phyloP scores from a whole-genome alignment of 2,888 invertebrate species.

The Agrotis segetum region DNA sequence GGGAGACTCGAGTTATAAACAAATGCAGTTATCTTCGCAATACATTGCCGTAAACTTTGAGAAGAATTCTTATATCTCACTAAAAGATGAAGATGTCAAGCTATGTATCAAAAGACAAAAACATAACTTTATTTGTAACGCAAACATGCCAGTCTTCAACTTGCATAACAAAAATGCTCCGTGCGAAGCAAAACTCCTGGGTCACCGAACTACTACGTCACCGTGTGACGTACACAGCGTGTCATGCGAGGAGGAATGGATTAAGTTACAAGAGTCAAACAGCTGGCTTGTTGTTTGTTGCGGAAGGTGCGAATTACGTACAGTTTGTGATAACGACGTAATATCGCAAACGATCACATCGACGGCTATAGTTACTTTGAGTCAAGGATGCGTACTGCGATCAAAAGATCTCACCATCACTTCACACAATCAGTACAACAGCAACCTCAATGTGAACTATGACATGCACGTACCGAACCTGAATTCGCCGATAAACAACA shows the following conservation, averaged over 20 bases:
- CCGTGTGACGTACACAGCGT: no score
- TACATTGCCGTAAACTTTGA: no score
- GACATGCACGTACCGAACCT: neutral
- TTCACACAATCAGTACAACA: constrained; percentile 16
- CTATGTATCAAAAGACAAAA: no score
- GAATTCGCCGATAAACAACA: constrained; percentile 1
- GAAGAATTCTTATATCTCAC: no score
- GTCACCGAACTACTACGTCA: no score
- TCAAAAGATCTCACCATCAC: neutral
- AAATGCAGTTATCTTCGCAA: no score
- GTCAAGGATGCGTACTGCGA: constrained; percentile 17
- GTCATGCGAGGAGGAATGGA: constrained; percentile 12
- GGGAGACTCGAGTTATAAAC: no score
- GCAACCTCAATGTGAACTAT: constrained; percentile 7
- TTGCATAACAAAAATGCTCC: constrained; percentile 11
- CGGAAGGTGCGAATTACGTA: constrained; percentile 6
- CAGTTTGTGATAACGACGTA: no score
- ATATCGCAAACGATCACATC: constrained; percentile 5
- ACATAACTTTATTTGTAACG: constrained; percentile 15
- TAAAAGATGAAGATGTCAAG: no score
- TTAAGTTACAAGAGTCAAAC: constrained; percentile 7
- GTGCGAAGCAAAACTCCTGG: constrained; percentile 15
- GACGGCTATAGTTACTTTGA: constrained; percentile 1
- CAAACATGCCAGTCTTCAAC: constrained; percentile 8
- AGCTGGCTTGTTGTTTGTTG: constrained; percentile 23